Evolutionary conservation across 2,797 vertebrate species (phyloP), one percentile per base, ranked within the genome.

Genomic region (Hylomyscus alleni): DNA sequence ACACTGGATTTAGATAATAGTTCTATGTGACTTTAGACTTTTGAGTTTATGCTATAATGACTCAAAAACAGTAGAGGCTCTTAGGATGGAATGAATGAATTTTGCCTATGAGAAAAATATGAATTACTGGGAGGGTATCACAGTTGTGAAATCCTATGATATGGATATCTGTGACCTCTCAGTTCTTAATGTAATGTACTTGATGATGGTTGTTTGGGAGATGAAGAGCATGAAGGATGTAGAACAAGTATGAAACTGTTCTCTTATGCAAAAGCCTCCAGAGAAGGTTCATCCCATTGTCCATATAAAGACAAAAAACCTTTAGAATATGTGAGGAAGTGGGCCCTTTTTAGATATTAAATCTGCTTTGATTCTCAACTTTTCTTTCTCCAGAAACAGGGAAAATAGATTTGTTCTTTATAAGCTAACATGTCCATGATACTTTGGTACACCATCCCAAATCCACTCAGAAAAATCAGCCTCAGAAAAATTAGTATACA

Each of bases 1-100:
- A 44, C 22, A 81, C 24, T 52, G 10, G 37, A 75, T 47, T 86
- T 56, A 90, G n/a, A 56, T 73, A 29, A 78, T 44, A 78, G 62
- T 72, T 90, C n/a, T 50, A 6, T 72, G 81, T 75, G 37, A 81
- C 15, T 78, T 77, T n/a, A 52, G 72, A 80, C 56, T 75, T 95
- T 54, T 56, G 40, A 65, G 56, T 81, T 81, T n/a, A 34, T 86
- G 34, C 2, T 75, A 19, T 73, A 65, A 86, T 73, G 20, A 80
- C 15, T 31, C 52, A 90, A n/a, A n/a, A 65, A 58, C 17, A 75
- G n/a, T 81, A 37, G 56, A 9, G 9, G 5, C 31, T 81, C 17
- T 78, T 85, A 58, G 22, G 29, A 52, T 78, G 29, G 62, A 54
- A 80, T 73, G n/a, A 31, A 80, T 65, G 22, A 20, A 54, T 69